Evolutionary conservation across 2,797 vertebrate species (phyloP).

Genomic region (Scolopax bukidnonensis): DNA sequence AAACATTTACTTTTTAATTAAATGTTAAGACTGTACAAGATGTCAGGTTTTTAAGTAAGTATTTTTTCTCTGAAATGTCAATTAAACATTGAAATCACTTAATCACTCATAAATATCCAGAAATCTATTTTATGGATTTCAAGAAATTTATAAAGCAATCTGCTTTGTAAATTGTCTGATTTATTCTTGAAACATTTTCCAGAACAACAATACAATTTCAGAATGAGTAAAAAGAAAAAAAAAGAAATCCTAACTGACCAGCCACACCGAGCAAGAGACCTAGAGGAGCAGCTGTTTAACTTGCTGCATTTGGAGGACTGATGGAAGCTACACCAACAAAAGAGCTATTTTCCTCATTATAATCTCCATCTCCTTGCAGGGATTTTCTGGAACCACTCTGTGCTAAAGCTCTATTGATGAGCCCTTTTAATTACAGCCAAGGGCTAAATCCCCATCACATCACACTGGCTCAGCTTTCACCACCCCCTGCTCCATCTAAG

Average conservation of each 20-base stretch:
- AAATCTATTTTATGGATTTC: not conserved
- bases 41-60: not conserved
- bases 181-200: not conserved
- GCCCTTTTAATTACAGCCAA: slow-evolving; percentile 3
- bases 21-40: not conserved
- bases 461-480: not conserved
- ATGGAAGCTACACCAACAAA: not conserved
- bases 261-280: not conserved
- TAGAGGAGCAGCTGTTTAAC: not conserved
- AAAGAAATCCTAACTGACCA: not conserved
- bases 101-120: not conserved
- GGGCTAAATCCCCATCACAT: not conserved
- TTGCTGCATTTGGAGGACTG: not conserved
- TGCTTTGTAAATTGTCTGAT: not conserved
- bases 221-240: not conserved
- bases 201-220: not conserved
- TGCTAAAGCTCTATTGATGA: not conserved
- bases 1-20: not conserved
- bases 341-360: not conserved
- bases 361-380: not conserved
- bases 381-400: not conserved
- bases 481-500: not conserved
- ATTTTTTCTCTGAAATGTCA: not conserved
- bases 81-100: not conserved
- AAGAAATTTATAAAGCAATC: not conserved